Conservation (phyloP, 2,113 vertebrate species). For the Xenopus borealis region DNA sequence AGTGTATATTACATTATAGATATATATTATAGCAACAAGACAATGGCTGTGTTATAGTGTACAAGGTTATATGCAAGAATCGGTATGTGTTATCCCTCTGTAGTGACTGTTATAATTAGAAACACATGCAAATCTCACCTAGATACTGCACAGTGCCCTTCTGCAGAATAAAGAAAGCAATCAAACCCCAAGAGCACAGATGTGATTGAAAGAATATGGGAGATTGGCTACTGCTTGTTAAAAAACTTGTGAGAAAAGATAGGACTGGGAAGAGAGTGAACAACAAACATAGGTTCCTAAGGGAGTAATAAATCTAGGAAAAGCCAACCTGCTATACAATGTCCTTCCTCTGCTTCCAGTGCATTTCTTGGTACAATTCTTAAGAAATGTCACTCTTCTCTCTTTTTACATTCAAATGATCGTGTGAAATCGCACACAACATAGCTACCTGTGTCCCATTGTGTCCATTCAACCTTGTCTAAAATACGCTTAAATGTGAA, state of each 20-base stretch:
- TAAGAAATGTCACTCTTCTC: too few relatives aligned
- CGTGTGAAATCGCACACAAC: too few relatives aligned
- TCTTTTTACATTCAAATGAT: too few relatives aligned
- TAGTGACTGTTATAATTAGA: constrained; percentile 2
- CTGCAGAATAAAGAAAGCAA: constrained; percentile 1
- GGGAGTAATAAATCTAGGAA: constrained; percentile 20
- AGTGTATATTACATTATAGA: too few relatives aligned
- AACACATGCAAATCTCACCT: neutral
- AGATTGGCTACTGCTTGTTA: neutral
- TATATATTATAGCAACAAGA: too few relatives aligned
- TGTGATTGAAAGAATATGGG: constrained; percentile 15
- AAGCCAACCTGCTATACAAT: constrained; percentile 10
- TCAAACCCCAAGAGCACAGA: constrained; percentile 4
- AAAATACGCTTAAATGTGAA: too few relatives aligned
- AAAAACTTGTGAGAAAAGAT: neutral
- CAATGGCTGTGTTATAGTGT: too few relatives aligned
- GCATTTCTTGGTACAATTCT: neutral
- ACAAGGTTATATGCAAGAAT: too few relatives aligned
- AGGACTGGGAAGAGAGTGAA: constrained; percentile 17
- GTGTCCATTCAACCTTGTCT: too few relatives aligned
- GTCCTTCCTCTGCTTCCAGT: constrained; percentile 18
- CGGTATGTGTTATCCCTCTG: too few relatives aligned
- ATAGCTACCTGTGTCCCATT: too few relatives aligned
- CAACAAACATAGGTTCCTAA: constrained; percentile 15
- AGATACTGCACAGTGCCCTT: neutral